Evolutionary conservation across 2,797 vertebrate genomes (phyloP), one percentile per base, ranked within the genome.

Genomic region (Semotilus atromaculatus): DNA sequence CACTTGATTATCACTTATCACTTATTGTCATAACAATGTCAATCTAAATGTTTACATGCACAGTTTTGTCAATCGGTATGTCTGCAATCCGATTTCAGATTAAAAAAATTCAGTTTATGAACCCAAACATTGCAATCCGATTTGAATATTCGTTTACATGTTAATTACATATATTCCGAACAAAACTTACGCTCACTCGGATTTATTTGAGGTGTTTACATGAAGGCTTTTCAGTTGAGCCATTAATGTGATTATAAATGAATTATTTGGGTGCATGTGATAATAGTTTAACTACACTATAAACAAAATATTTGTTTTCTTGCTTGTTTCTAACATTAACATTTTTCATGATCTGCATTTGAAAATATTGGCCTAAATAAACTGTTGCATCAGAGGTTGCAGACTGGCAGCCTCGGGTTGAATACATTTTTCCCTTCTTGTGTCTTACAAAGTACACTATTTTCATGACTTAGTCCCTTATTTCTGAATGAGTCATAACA

Each of bases 291-390:
- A 38, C 36, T 38, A 43, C 14, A 48, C 1, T 48, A 16, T 23
- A 43, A n/a, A 70, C 5, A n/a, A 70, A 23, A n/a, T 14, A 45
- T 48, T 80, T 72, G 58, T 67, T 88, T 84, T 72, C 43, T 55
- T 31, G 73, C 70, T 55, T 9, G 5, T 68, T 75, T 31, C 40
- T 67, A 88, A 86, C 55, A 19, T 80, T 26, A 55, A 26, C 26
- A 26, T 76, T 70, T 82, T 81, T 51, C 55, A n/a, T 86, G 72
- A 14, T 71, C 62, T n/a, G 53, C 40, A 3, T 81, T 80, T 73
- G 73, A 83, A 88, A 85, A 85, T 85, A 60, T 18, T 70, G 7
- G 40, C 72, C 83, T 84, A 84, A 64, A 74, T 62, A 86, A 84
- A 82, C 48, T 29, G 19, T 79, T 58, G 77, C 81, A 19, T 88